Base-by-base conservation (phyloP, 2,888 invertebrate genomes). In the Gastrophysa polygoni region DNA sequence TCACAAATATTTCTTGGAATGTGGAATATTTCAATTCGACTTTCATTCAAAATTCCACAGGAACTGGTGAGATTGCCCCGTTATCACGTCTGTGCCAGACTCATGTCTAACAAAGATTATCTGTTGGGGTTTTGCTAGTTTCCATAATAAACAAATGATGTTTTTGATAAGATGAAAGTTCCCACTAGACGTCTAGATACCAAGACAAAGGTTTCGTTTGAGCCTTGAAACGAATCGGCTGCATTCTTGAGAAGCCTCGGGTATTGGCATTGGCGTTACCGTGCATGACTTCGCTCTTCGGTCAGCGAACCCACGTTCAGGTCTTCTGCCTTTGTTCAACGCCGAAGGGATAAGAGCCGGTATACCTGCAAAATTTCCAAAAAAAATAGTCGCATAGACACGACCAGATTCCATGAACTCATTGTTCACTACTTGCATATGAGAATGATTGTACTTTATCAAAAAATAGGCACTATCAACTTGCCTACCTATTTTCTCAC, bases 231-330 rank as follows among this genome's bases (percentile, higher is more conserved):
- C 32, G 32, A 32, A n/a, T n/a, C n/a, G n/a, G n/a, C n/a, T n/a
- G n/a, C 32, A 32, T 32, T 32, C 32, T 32, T 32, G 32, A 32
- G 32, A 11, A 11, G 32, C 32, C 32, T 32, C 11, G 32, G 50
- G 28, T 44, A 38, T 58, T 58, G 49, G 44, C 43, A n/a, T n/a
- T n/a, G n/a, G n/a, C n/a, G 60, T 56, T 56, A 34, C 43, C 57
- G 49, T 55, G 48, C 68, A 68, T 68, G 68, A 68, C 66, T 61
- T 67, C 61, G 64, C 68, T 70, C 61, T 65, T 62, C 67, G 70
- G 72, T 71, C 74, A 72, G 65, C 68, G 71, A 71, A 58, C 67
- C 55, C 32, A 32, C 11, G 11, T 32, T 32, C 56, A 34, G 48
- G 54, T 48, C 55, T 55, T 55, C 55, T 62, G 64, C 64, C 69